phyloP scores from a whole-genome alignment of 2,113 vertebrate genomes.

The Scartelaos histophorus region DNA sequence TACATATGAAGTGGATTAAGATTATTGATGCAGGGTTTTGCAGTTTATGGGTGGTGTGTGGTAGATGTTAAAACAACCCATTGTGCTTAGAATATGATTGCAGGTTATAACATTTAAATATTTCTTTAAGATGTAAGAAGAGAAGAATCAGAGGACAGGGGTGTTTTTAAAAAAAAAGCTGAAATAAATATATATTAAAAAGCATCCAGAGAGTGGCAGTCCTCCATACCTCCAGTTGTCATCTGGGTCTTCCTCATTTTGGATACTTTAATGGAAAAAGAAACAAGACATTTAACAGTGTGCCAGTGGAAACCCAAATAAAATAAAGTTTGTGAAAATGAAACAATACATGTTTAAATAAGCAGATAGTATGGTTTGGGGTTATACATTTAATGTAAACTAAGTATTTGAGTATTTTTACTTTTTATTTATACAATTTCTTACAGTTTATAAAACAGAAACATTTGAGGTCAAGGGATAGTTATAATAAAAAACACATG shows the following conservation, averaged over 20 bases:
- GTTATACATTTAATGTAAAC: too few relatives aligned
- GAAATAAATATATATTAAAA: slow-evolving; percentile 31
- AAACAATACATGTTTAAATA: not conserved
- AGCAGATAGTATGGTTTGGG: not conserved
- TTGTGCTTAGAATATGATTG: slow-evolving; percentile 15
- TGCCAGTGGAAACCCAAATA: slow-evolving; percentile 44
- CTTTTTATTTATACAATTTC: too few relatives aligned
- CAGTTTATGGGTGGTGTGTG: too few relatives aligned
- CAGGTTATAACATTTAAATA: slow-evolving; percentile 14
- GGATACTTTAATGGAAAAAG: slow-evolving; percentile 78
- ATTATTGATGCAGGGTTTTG: too few relatives aligned
- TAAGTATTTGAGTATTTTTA: too few relatives aligned
- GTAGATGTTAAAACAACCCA: not conserved
- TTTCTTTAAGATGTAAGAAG: slow-evolving; percentile 18
- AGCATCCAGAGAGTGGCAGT: slow-evolving; percentile 61
- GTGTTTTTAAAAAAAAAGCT: slow-evolving; percentile 26
- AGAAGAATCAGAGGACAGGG: slow-evolving; percentile 32
- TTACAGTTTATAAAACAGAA: too few relatives aligned
- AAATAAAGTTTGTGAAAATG: slow-evolving; percentile 6
- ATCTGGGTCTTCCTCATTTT: slow-evolving; percentile 78
- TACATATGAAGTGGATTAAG: not conserved
- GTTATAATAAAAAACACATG: too few relatives aligned
- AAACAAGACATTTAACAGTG: slow-evolving; percentile 70
- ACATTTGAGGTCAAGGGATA: too few relatives aligned
- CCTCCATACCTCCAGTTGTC: slow-evolving; percentile 79